Base-by-base conservation (phyloP, 2,113 vertebrate species). In the Cathartes aura region DNA sequence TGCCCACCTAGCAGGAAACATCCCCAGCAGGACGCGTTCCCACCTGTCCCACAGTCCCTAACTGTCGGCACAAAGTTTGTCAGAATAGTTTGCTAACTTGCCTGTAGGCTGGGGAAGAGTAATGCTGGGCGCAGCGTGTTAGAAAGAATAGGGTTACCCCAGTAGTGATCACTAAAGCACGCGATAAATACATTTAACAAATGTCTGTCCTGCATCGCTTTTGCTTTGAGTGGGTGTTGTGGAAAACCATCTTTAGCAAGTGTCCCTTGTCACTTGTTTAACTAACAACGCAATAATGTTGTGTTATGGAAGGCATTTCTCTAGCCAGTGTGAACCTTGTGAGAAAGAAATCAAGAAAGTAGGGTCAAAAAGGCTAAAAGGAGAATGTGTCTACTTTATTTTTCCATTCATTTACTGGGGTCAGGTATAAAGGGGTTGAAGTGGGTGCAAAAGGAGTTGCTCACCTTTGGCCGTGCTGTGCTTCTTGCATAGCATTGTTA, bases 91-190 rank as follows among this genome's bases (percentile, higher is more conserved):
- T 55, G 22, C 64, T 78, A n/a, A 68, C 19, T 75, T 42, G 11
- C 32, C 10, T 19, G 12, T 36, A 34, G 60, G 48, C 45, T 81
- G 81, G 23, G 50, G 52, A 70, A 70, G 81, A 50, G n/a, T 19
- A 43, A 36, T 8, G 34, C 30, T 63, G 86, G 9, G 52, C 5
- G 4, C 27, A 56, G 34, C 0, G 0, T 42, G 4, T 68, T 70
- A 47, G 32, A 15, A 80, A 60, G 74, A 59, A 40, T 22, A 48
- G 18, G 12, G 29, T 74, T 87, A 45, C 20, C n/a, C 19, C 20
- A 15, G 56, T 2, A 80, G 43, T 48, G 27, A 26, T 48, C 29
- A 15, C 83, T 48, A 2, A 63, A 88, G 18, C 1, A 7, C 26
- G 11, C 12, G 22, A 32, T 78, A 87, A 87, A 30, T 93, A 20